Conservation (phyloP, 2,888 invertebrate species). For the Hirtodrosophila trivittata region DNA sequence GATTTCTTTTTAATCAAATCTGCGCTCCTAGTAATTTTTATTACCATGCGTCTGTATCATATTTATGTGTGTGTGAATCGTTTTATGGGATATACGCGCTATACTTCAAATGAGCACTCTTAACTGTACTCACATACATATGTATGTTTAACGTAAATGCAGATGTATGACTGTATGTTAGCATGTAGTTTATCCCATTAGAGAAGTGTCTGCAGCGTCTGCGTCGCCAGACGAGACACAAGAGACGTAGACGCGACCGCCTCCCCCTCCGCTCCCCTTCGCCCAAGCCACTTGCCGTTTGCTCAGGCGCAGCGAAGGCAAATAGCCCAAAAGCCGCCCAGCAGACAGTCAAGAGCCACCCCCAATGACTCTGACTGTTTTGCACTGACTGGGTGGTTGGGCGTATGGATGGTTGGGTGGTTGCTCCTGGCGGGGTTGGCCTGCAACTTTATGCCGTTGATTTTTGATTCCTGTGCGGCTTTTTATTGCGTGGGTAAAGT, state of each 20-base stretch:
- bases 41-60: too few relatives aligned
- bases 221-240: constrained; percentile 61
- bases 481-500: constrained; percentile 58
- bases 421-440: constrained; percentile 45
- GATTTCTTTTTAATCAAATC: constrained; percentile 10
- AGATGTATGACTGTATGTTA: neutral
- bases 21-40: too few relatives aligned
- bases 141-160: too few relatives aligned
- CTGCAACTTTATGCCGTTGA: constrained; percentile 52
- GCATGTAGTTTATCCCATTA: constrained; percentile 64
- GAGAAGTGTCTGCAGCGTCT: constrained; percentile 62
- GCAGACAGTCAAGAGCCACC: constrained; percentile 53
- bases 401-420: constrained; percentile 10
- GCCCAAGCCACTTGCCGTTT: constrained; percentile 22
- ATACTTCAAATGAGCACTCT: constrained; percentile 20
- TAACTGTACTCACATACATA: neutral
- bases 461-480: constrained; percentile 65
- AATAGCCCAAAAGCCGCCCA: constrained; percentile 56
- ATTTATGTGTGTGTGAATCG: constrained; percentile 17
- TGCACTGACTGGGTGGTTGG: constrained; percentile 14
- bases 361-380: constrained; percentile 28
- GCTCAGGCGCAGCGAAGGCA: constrained; percentile 39
- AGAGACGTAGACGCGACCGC: constrained; percentile 29
- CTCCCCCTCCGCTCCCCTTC: constrained; percentile 1
- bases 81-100: constrained; percentile 27